Percentiles rank a stretch among this genome's conserved stretches.
These are phyloP conservation scores for Catagonus wagneri DNA, from an alignment of 2,113 vertebrate genomes.

Conservation along the genomic window DNA sequence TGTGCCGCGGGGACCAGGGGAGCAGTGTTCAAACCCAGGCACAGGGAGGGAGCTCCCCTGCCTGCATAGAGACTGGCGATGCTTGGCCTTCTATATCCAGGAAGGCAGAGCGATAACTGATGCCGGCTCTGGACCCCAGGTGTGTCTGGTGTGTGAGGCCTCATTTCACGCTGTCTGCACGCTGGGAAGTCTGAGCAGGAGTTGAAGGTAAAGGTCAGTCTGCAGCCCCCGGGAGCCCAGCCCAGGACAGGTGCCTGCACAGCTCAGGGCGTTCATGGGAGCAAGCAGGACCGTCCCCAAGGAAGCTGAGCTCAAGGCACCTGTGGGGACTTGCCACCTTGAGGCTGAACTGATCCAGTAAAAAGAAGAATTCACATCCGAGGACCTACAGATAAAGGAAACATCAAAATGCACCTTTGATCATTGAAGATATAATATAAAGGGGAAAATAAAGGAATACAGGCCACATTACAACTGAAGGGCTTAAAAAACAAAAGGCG, in stretches of 20 bases:
- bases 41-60: accelerated
- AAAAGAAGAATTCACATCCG: neutral
- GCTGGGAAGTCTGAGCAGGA: neutral
- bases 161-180: no score
- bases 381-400: neutral
- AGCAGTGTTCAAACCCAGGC: neutral
- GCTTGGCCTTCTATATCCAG: no score
- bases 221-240: neutral
- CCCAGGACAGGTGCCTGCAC: accelerated
- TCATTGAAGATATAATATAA: neutral
- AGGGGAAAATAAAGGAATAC: neutral
- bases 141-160: accelerated
- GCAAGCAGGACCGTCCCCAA: no score
- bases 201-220: neutral
- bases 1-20: accelerated
- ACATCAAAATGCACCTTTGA: neutral
- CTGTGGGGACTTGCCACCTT: neutral
- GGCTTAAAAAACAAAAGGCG: neutral
- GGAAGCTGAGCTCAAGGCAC: neutral
- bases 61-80: neutral
- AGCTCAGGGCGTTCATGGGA: neutral
- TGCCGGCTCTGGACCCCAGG: neutral
- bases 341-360: accelerated
- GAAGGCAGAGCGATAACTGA: accelerated
- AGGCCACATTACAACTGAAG: neutral